phyloP scores from a whole-genome alignment of 2,888 invertebrate species.

The Diarsia dahlii region DNA sequence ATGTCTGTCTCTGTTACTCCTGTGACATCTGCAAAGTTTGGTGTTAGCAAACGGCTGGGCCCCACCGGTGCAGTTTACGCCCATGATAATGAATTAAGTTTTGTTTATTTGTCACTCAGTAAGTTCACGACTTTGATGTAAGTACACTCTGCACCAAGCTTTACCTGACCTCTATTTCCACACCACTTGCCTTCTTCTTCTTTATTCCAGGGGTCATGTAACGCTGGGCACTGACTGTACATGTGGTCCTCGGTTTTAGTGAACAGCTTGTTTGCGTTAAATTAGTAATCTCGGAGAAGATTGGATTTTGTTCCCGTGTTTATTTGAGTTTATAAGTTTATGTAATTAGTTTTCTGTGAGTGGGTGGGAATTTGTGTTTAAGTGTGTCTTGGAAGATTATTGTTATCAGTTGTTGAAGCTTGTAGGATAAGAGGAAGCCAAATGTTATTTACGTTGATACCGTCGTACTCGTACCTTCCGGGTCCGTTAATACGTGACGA shows the following conservation, averaged over 20 bases:
- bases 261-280: conserved; percentile 58
- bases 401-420: conserved; percentile 1
- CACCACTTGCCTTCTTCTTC: too few relatives aligned
- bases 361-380: conserved; percentile 12
- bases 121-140: conserved; percentile 62
- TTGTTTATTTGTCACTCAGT: conserved; percentile 66
- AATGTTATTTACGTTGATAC: too few relatives aligned
- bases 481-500: too few relatives aligned
- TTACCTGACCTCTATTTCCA: too few relatives aligned
- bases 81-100: conserved; percentile 70
- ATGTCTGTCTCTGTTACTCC: conserved; percentile 44
- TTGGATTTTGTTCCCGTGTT: conserved; percentile 50
- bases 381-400: conserved; percentile 13
- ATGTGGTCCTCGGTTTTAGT: conserved; percentile 42
- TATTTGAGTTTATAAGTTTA: conserved; percentile 43
- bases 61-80: conserved; percentile 70
- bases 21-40: conserved; percentile 57
- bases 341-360: conserved; percentile 29
- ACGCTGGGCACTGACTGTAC: background rate
- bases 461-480: too few relatives aligned
- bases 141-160: conserved; percentile 15
- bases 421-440: too few relatives aligned
- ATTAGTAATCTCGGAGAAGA: conserved; percentile 54
- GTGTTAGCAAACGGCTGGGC: conserved; percentile 55
- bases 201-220: too few relatives aligned